Evolutionary conservation across 2,113 vertebrate genomes (phyloP).

Genomic region (Thymallus thymallus): DNA sequence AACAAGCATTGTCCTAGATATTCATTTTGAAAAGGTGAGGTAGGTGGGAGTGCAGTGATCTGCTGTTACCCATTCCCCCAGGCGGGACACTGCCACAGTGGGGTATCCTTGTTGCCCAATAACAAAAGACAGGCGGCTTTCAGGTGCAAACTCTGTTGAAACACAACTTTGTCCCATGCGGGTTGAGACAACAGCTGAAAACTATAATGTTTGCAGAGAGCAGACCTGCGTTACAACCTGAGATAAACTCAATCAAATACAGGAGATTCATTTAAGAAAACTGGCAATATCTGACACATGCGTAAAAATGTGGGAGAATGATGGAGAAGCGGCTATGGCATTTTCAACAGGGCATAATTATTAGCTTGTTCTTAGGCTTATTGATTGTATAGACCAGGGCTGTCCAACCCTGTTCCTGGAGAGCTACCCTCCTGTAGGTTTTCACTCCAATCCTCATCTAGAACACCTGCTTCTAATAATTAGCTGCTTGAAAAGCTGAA

Average conservation of each 20-base stretch:
- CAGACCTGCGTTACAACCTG: neutral
- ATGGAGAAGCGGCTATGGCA: neutral
- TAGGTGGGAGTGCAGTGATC: conserved; percentile 73
- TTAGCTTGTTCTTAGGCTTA: neutral
- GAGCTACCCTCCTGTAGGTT: too few species aligned
- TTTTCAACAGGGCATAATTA: neutral
- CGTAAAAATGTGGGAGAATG: neutral
- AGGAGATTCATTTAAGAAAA: neutral
- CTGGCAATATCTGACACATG: neutral
- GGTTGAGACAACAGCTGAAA: conserved; percentile 49
- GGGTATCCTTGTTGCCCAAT: conserved; percentile 71
- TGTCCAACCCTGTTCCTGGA: too few species aligned
- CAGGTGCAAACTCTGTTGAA: conserved; percentile 81
- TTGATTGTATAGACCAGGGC: too few species aligned
- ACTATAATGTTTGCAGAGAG: too few species aligned
- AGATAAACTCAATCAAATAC: neutral
- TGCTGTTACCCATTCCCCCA: conserved; percentile 71
- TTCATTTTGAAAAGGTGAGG: conserved; percentile 75
- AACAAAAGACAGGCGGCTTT: conserved; percentile 80
- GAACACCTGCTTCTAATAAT: too few species aligned
- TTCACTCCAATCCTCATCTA: too few species aligned
- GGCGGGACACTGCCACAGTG: conserved; percentile 74
- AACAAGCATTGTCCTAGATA: conserved; percentile 78
- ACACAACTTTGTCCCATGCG: conserved; percentile 67
- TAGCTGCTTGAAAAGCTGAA: too few species aligned